Conservation (phyloP, 2,797 vertebrate species). For the Amblyraja radiata region DNA sequence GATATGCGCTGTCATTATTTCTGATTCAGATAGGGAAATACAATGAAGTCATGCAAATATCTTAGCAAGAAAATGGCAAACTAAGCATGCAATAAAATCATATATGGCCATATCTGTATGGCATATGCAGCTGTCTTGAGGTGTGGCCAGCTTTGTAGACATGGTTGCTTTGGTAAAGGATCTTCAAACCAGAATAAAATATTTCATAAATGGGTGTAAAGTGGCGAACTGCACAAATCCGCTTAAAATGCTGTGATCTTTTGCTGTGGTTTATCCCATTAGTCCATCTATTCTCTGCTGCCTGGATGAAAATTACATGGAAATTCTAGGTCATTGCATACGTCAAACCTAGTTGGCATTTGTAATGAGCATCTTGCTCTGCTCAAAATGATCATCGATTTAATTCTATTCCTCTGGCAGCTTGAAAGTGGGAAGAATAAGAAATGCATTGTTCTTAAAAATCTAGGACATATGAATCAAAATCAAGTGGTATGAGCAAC, state of each 20-base stretch:
- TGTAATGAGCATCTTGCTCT: not conserved
- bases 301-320: not conserved
- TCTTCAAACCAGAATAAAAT: not conserved
- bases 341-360: not conserved
- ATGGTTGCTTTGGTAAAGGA: not conserved
- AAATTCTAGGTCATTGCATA: not conserved
- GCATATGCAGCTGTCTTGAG: not conserved
- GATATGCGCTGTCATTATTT: not conserved
- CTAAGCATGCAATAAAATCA: not conserved
- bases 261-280: not conserved
- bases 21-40: not conserved
- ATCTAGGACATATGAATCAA: no score
- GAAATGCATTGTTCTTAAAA: no score
- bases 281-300: not conserved
- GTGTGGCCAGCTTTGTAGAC: not conserved
- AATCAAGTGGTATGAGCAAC: no score
- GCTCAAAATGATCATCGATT: not conserved
- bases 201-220: not conserved
- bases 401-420: not conserved
- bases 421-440: no score
- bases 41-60: not conserved
- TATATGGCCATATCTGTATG: not conserved
- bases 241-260: not conserved
- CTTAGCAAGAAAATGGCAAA: not conserved
- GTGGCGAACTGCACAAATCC: not conserved